Evolutionary conservation across 1,140 invertebrate genomes (phyloP), one percentile per base, ranked within the genome.

Genomic region (Megalopta genalis): DNA sequence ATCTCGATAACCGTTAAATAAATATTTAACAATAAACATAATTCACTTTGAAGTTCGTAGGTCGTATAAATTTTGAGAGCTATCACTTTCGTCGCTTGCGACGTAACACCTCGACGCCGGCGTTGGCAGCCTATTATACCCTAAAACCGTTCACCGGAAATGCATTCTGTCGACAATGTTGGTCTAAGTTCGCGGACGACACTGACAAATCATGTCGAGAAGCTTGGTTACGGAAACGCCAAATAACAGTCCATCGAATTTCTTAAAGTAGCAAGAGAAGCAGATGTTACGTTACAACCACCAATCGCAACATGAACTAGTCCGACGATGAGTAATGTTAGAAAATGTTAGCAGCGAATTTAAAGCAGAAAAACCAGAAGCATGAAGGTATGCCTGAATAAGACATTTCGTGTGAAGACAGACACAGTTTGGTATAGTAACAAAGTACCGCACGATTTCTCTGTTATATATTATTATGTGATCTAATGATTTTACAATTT

Each of bases 341-440:
- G 42, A 76, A 76, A 76, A 68, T 57, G 73, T 81, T 77, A 81
- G 75, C 67, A 77, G 67, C 60, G 49, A 77, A 80, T 76, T 23
- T 14, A 75, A 69, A 79, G 76, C 76, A 65, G 57, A 70, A 83
- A 77, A 83, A 77, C 80, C 67, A 64, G 37, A 85, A 80, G 77
- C 63, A 74, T 37, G 66, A 77, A 52, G 37, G 39, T 16, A 80
- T 80, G 76, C 69, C 62, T 37, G 60, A 64, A 27, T 70, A 63
- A 77, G 27, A 71, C 71, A 77, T 32, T 70, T 49, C 66, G 54
- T 57, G 63, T 69, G 72, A 83, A 82, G 81, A 85, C 64, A 81
- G 78, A 82, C 81, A 74, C 81, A 79, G 78, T 82, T 82, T 68
- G 27, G 68, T 80, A 83, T 83, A 82, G 77, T 63, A 80, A 76